Evolutionary conservation across 23 tunicate species (phyloP).

Genomic region (Styela plicata): DNA sequence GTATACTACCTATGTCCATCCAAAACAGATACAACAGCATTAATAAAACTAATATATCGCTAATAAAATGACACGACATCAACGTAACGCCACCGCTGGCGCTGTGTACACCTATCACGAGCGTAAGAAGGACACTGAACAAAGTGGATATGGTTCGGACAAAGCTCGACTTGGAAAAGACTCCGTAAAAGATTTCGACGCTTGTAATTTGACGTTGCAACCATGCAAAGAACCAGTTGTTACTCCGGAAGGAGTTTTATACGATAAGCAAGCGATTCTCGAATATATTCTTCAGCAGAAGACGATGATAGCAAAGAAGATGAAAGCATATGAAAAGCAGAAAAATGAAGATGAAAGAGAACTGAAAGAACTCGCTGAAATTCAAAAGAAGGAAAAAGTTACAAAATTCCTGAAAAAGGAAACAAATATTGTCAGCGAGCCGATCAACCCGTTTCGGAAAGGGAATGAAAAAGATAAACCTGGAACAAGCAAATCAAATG

Average conservation of each 20-base stretch:
- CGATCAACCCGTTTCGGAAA: conserved; percentile 45
- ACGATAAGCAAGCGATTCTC: conserved; percentile 86
- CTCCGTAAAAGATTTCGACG: conserved; percentile 97
- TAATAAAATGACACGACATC: conserved; percentile 93
- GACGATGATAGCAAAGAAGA: conserved; percentile 62
- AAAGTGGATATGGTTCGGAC: conserved; percentile 86
- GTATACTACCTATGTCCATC: too few species aligned
- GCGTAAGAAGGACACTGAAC: conserved; percentile 81
- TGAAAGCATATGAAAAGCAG: conserved; percentile 82
- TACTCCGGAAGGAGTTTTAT: conserved; percentile 80
- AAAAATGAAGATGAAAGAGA: conserved; percentile 60
- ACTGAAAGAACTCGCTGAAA: conserved; percentile 84
- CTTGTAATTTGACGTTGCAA: conserved; percentile 81
- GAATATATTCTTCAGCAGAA: conserved; percentile 88
- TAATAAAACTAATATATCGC: conserved; percentile 12
- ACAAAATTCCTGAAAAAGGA: conserved; percentile 70
- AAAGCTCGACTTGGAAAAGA: conserved; percentile 86
- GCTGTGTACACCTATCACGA: conserved; percentile 94
- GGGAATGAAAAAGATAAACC: background rate
- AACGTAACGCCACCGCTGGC: conserved; percentile 93
- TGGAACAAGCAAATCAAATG: conserved; percentile 2
- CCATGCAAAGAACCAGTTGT: conserved; percentile 87
- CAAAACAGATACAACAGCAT: background rate
- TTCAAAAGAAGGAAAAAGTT: conserved; percentile 46
- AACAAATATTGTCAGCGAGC: conserved; percentile 63